Conservation (phyloP, 2,888 invertebrate species). For the Operophtera brumata region DNA sequence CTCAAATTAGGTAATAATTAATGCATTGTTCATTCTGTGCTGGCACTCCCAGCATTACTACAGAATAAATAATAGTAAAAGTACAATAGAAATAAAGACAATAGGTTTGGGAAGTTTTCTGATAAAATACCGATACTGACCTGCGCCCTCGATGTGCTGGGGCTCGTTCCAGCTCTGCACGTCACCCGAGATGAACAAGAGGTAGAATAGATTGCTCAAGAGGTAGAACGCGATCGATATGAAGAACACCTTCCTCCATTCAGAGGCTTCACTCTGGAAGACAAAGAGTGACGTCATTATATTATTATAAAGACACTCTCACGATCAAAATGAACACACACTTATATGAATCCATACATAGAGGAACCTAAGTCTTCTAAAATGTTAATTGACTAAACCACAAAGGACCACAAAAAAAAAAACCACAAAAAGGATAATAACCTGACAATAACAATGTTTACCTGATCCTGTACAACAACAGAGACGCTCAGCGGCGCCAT, state of each 20-base stretch:
- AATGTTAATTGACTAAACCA: no score
- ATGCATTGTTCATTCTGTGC: no score
- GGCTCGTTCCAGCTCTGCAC: conserved; percentile 83
- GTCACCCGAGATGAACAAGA: conserved; percentile 82
- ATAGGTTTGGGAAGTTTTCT: no score
- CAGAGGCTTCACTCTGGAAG: conserved; percentile 70
- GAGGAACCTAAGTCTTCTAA: no score
- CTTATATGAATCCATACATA: no score
- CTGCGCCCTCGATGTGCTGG: conserved; percentile 39
- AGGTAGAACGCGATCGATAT: conserved; percentile 82
- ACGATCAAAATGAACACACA: no score
- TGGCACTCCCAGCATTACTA: no score
- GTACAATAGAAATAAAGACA: no score
- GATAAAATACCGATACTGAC: conserved; percentile 38
- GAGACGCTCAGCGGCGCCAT: conserved; percentile 88
- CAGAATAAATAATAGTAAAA: no score
- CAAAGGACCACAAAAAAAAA: no score
- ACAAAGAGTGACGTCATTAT: neutral
- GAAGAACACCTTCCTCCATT: conserved; percentile 84
- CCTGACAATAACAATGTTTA: conserved; percentile 17
- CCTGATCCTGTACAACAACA: conserved; percentile 84
- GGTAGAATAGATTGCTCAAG: conserved; percentile 80
- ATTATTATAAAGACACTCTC: neutral
- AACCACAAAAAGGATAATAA: no score
- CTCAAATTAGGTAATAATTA: no score